Base-by-base conservation (phyloP, 2,888 invertebrate genomes). In the Agelastica alni region DNA sequence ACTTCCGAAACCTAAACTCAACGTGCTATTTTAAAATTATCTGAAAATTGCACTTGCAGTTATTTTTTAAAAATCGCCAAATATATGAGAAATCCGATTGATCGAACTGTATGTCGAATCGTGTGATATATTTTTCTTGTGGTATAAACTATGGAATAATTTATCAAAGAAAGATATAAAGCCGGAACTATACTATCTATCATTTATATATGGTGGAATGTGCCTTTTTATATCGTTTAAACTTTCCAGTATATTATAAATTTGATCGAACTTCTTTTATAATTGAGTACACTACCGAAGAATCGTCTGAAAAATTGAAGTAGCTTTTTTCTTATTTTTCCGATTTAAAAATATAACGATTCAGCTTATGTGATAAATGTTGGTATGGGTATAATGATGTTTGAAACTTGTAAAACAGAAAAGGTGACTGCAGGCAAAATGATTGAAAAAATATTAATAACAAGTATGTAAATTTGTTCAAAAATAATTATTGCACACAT, bases 121-220 rank as follows among this genome's bases (percentile, higher is more conserved):
- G 13, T 18, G 12, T 44, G 44, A 44, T 30, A 31, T 44, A 46
- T 46, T 16, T 9, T 32, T 34, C 36, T 46, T 46, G 46, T 36
- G 32, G 45, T 31, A 32, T 45, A 31, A 45, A 45, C 32, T 32
- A 34, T 36, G 26, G 9, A 34, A 26, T 34, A 36, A 46, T 46
- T 46, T 46, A 46, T 46, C 46, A 46, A 16, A 36, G 36, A 44
- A 20, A 43, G 28, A 6, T 17, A 18, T 18, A 2, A 3, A 39
- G 7, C 18, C 4, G 4, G 41, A 10, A 12, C 6, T 22, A 13
- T 7, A 12, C 7, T 22, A 22, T 10, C 22, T 10, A 41, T 20
- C 20, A n/a, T 41, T 20, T 22, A 41, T 10, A 10, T 31, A 31
- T 1, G n/a, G 31, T 31, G 4, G 31, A 31, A n/a, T 31, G 7